These are phyloP conservation scores for Perognathus longimembris DNA, from an alignment of 2,113 vertebrate genomes.

Conservation along the genomic window DNA sequence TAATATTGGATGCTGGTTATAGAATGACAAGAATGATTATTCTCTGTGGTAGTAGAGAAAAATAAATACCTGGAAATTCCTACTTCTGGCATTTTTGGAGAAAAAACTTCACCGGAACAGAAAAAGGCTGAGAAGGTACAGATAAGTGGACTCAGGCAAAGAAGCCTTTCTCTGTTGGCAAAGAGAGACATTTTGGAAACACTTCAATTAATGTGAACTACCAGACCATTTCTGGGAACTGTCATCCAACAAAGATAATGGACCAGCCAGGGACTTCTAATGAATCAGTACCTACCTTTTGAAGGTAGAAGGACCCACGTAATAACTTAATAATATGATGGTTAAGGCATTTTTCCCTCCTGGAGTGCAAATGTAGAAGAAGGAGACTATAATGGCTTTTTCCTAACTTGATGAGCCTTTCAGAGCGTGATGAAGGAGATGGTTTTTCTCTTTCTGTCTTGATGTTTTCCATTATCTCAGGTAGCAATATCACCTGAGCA, in stretches of 20 bases:
- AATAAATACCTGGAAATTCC: background rate
- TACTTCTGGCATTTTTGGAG: background rate
- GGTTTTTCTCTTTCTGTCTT: background rate
- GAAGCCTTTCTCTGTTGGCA: background rate
- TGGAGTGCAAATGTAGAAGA: background rate
- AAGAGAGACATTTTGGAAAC: background rate
- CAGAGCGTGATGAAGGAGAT: background rate
- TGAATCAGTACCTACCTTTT: background rate
- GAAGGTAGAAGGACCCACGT: background rate
- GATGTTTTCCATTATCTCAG: background rate
- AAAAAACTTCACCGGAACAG: background rate
- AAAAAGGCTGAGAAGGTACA: background rate
- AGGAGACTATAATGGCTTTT: background rate
- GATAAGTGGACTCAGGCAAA: background rate
- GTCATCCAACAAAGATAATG: background rate
- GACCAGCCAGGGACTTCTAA: background rate
- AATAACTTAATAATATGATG: conserved; percentile 17
- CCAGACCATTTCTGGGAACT: background rate
- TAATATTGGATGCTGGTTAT: background rate
- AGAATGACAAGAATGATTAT: background rate
- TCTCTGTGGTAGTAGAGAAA: background rate
- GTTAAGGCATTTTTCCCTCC: background rate
- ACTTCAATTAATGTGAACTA: background rate
- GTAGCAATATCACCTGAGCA: background rate
- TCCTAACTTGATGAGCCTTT: background rate